Percentiles rank a stretch among this genome's conserved stretches.
These are phyloP conservation scores for Phragmatobia fuliginosa DNA, from an alignment of 2,888 invertebrate genomes.

Conservation along the genomic window DNA sequence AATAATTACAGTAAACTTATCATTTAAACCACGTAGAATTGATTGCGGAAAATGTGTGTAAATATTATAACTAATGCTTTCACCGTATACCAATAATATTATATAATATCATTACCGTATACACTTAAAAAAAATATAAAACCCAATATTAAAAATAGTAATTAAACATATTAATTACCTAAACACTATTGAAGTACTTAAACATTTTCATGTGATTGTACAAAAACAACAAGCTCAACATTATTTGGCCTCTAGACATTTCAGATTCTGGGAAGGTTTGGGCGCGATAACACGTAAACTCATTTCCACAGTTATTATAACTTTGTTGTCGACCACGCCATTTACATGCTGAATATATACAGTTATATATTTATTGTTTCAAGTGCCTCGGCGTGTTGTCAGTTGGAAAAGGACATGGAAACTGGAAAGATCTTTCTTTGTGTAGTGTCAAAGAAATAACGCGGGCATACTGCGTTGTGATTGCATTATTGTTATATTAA, in stretches of 20 bases:
- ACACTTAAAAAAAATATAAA: no score
- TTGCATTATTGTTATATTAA: no score
- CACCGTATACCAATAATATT: no score
- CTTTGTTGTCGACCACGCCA: neutral
- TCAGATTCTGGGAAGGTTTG: neutral
- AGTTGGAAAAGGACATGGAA: neutral
- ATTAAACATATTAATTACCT: neutral
- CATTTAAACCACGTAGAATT: neutral
- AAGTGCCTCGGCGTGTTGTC: neutral
- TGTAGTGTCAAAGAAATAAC: neutral
- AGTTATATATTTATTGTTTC: no score
- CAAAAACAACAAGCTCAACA: neutral
- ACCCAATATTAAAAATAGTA: no score
- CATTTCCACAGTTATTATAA: slow-evolving; percentile 1
- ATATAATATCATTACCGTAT: no score
- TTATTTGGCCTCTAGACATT: slow-evolving; percentile 1
- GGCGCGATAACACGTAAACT: slow-evolving; percentile 1
- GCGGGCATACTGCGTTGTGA: neutral
- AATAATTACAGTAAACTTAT: no score
- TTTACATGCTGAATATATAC: neutral
- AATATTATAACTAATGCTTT: no score
- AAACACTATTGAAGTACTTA: neutral
- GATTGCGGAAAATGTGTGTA: no score
- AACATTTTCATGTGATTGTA: neutral
- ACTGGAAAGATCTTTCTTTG: neutral